Evolutionary conservation across 2,888 invertebrate species (phyloP).

Genomic region (Proisotoma minuta): DNA sequence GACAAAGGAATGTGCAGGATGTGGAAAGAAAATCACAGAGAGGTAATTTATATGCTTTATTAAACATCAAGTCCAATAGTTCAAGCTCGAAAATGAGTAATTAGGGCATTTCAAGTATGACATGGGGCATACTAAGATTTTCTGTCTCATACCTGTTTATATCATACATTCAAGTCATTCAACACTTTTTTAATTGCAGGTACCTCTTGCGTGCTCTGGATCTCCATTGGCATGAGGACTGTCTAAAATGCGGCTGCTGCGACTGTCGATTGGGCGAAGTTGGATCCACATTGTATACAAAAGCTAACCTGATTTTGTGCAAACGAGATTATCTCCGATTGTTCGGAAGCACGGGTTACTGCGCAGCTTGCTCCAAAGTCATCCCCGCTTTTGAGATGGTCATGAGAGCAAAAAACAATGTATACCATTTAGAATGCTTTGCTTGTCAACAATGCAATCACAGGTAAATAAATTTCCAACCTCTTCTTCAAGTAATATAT

Average conservation of each 20-base stretch:
- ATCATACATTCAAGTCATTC: too few relatives aligned
- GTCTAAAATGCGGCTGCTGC: slow-evolving; percentile 94
- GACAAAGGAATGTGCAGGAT: slow-evolving; percentile 72
- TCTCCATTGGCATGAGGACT: slow-evolving; percentile 96
- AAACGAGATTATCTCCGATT: slow-evolving; percentile 92
- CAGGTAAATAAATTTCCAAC: slow-evolving; percentile 62
- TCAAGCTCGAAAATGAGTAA: too few relatives aligned
- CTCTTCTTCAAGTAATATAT: too few relatives aligned
- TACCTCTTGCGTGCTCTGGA: slow-evolving; percentile 87
- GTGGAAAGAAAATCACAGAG: slow-evolving; percentile 79
- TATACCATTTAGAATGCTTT: slow-evolving; percentile 96
- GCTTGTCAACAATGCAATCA: slow-evolving; percentile 98
- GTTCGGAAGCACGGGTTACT: slow-evolving; percentile 54
- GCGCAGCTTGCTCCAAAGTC: slow-evolving; percentile 94
- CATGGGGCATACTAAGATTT: too few relatives aligned
- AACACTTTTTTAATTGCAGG: slow-evolving; percentile 52
- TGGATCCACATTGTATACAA: slow-evolving; percentile 89
- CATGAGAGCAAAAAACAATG: slow-evolving; percentile 93
- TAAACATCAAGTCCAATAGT: too few relatives aligned
- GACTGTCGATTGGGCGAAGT: slow-evolving; percentile 95
- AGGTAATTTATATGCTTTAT: too few relatives aligned
- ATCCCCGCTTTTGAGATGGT: slow-evolving; percentile 99
- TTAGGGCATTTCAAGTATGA: too few relatives aligned
- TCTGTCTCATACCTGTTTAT: too few relatives aligned
- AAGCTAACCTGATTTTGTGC: slow-evolving; percentile 92